Conservation (phyloP, 2,888 invertebrate genomes). For the Cremastinae sp. region DNA sequence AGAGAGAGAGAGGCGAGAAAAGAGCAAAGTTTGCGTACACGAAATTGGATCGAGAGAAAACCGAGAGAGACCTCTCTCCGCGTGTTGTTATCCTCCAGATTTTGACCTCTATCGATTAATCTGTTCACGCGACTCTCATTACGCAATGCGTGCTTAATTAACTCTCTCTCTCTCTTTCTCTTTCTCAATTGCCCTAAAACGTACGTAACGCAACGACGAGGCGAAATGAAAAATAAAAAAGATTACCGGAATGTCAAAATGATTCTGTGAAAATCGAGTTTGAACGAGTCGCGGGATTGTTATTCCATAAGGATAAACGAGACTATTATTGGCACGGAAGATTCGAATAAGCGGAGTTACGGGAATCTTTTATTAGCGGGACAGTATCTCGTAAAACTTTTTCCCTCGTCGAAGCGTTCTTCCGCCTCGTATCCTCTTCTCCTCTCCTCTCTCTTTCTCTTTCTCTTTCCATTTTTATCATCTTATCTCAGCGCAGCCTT, state of each 20-base stretch:
- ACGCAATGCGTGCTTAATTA: conserved; percentile 35
- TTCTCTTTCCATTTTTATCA: background rate
- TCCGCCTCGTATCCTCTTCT: background rate
- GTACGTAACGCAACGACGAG: background rate
- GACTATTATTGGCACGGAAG: conserved; percentile 53
- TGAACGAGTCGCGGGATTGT: background rate
- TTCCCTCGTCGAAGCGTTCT: background rate
- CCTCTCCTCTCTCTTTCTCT: background rate
- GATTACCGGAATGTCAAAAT: too few relatives aligned
- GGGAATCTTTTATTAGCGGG: conserved; percentile 58
- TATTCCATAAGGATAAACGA: background rate
- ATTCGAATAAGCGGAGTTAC: conserved; percentile 56
- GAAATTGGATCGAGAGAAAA: conserved; percentile 18
- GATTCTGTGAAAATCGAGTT: too few relatives aligned
- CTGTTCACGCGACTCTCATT: conserved; percentile 28
- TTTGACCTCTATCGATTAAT: conserved; percentile 50
- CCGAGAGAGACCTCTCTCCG: conserved; percentile 18
- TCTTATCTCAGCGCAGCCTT: background rate
- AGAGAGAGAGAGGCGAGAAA: conserved; percentile 2
- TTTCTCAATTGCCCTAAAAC: background rate
- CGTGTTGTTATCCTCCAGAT: conserved; percentile 45
- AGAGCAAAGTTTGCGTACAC: conserved; percentile 6
- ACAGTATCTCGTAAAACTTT: conserved; percentile 2
- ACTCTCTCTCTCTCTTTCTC: background rate
- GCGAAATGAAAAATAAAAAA: too few relatives aligned